These are phyloP conservation scores for Nymphalis urticae DNA, from an alignment of 2,888 invertebrate genomes.

Conservation along the genomic window DNA sequence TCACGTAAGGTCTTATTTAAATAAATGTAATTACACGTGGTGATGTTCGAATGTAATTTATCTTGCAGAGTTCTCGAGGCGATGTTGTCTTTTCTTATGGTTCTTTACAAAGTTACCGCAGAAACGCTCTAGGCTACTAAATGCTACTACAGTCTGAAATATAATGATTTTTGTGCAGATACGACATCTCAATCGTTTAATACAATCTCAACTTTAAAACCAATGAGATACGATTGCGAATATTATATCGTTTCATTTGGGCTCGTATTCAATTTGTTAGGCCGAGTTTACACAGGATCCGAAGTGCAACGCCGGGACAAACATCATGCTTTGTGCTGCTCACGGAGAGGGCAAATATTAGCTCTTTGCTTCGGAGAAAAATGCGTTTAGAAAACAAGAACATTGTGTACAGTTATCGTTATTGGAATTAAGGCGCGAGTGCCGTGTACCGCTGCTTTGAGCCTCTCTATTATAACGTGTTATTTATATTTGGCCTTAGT, in stretches of 20 bases:
- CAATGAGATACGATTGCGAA: slow-evolving; percentile 45
- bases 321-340: slow-evolving; percentile 77
- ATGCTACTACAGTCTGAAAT: slow-evolving; percentile 75
- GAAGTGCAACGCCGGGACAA: slow-evolving; percentile 78
- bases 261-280: slow-evolving; percentile 66
- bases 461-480: slow-evolving; percentile 50
- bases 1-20: slow-evolving; percentile 54
- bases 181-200: slow-evolving; percentile 42
- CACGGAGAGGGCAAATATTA: slow-evolving; percentile 77
- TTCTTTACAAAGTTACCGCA: slow-evolving; percentile 69
- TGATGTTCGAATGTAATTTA: slow-evolving; percentile 55
- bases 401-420: slow-evolving; percentile 77
- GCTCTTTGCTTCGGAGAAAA: slow-evolving; percentile 76
- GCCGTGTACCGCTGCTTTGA: slow-evolving; percentile 55
- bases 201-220: slow-evolving; percentile 47
- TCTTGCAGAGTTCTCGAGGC: slow-evolving; percentile 57
- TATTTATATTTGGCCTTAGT: slow-evolving; percentile 49
- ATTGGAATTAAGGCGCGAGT: slow-evolving; percentile 67
- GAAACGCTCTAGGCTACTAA: slow-evolving; percentile 73
- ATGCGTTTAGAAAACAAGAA: slow-evolving; percentile 75
- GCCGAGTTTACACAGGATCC: slow-evolving; percentile 77
- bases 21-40: slow-evolving; percentile 64
- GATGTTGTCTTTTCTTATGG: slow-evolving; percentile 60
- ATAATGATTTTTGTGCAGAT: slow-evolving; percentile 68
- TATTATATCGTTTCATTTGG: slow-evolving; percentile 27